These are phyloP conservation scores for Pediacus dermestoides DNA, from an alignment of 2,888 invertebrate genomes.

Conservation along the genomic window DNA sequence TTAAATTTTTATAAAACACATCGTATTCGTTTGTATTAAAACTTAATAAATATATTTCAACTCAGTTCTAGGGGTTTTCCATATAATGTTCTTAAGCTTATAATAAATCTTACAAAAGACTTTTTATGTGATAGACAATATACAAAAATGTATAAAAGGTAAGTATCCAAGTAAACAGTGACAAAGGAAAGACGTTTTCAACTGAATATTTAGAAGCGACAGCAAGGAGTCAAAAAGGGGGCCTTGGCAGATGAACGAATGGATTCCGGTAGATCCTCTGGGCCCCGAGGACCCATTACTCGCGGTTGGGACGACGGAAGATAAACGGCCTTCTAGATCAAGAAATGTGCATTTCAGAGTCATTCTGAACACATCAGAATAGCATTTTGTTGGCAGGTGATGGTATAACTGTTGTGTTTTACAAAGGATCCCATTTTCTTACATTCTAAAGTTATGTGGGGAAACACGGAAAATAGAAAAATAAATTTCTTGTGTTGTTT, in stretches of 20 bases:
- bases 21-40: no score
- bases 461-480: no score
- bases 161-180: slow-evolving; percentile 9
- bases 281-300: slow-evolving; percentile 28
- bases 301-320: slow-evolving; percentile 24
- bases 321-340: slow-evolving; percentile 22
- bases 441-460: no score
- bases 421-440: no score
- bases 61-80: no score
- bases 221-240: neutral
- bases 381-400: slow-evolving; percentile 10
- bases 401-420: slow-evolving; percentile 5
- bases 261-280: slow-evolving; percentile 21
- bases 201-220: slow-evolving; percentile 8
- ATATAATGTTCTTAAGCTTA: no score
- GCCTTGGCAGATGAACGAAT: slow-evolving; percentile 19
- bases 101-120: no score
- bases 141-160: slow-evolving; percentile 5
- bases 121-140: slow-evolving; percentile 6
- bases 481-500: no score
- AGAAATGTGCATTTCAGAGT: slow-evolving; percentile 20
- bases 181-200: slow-evolving; percentile 6
- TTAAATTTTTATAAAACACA: no score
- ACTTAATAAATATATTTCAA: no score
- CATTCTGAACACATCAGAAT: slow-evolving; percentile 16